Conservation (phyloP, 1,140 invertebrate genomes). For the Drosophila repletoides region DNA sequence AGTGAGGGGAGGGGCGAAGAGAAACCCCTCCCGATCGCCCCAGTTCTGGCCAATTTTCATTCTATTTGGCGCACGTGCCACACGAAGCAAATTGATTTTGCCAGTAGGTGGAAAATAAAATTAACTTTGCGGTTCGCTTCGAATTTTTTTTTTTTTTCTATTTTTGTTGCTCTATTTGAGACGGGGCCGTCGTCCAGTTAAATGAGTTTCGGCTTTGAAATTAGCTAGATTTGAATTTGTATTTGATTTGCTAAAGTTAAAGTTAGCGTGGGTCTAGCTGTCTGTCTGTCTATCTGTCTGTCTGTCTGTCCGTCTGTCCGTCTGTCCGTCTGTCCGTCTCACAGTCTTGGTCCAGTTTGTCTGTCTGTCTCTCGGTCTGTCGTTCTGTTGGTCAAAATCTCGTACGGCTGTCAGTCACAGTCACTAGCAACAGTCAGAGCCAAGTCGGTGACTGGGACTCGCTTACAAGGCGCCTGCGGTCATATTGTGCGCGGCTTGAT, state of each 20-base stretch:
- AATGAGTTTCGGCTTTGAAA: slow-evolving; percentile 75
- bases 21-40: neutral
- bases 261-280: slow-evolving; percentile 61
- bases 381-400: slow-evolving; percentile 63
- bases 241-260: slow-evolving; percentile 72
- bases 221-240: slow-evolving; percentile 80
- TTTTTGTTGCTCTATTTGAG: slow-evolving; percentile 25
- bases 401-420: slow-evolving; percentile 69
- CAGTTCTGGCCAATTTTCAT: slow-evolving; percentile 54
- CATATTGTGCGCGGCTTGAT: slow-evolving; percentile 72
- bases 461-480: slow-evolving; percentile 78
- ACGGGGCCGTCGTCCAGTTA: slow-evolving; percentile 43
- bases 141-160: slow-evolving; percentile 59
- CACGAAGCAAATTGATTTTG: slow-evolving; percentile 81
- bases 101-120: slow-evolving; percentile 82
- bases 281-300: slow-evolving; percentile 38
- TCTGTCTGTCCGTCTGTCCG: neutral
- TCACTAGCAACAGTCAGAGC: slow-evolving; percentile 51
- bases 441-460: slow-evolving; percentile 69
- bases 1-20: neutral
- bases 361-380: slow-evolving; percentile 9
- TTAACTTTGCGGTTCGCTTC: slow-evolving; percentile 72
- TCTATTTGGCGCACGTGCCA: slow-evolving; percentile 81
- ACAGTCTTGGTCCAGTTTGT: neutral
- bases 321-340: slow-evolving; percentile 39